phyloP scores from a whole-genome alignment of 2,113 vertebrate species.

The Phaethon lepturus region DNA sequence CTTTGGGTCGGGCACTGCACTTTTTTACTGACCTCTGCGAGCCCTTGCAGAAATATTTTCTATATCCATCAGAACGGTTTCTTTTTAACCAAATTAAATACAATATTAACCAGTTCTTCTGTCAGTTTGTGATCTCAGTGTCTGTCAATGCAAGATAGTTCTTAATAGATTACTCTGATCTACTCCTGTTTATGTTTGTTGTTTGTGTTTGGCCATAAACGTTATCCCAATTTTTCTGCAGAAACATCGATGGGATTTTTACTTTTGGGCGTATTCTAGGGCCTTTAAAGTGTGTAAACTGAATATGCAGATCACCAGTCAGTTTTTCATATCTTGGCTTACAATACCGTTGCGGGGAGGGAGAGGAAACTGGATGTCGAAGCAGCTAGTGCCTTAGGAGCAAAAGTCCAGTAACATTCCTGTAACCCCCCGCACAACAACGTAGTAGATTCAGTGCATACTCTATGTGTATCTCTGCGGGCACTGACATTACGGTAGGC shows the following conservation, averaged over 20 bases:
- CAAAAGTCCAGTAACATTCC: neutral
- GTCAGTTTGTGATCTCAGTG: accelerated
- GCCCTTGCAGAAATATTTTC: neutral
- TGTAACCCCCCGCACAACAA: neutral
- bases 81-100: neutral
- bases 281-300: neutral
- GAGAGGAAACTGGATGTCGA: no score
- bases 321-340: neutral
- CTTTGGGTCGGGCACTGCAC: neutral
- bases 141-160: neutral
- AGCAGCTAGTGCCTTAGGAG: neutral
- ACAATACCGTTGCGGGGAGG: accelerated
- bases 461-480: neutral
- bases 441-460: accelerated
- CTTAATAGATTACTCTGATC: neutral
- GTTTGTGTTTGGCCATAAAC: neutral
- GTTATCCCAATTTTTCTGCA: neutral
- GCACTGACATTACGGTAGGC: accelerated
- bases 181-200: accelerated
- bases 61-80: neutral
- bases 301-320: neutral
- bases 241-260: neutral
- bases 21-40: neutral
- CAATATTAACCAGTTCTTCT: neutral
- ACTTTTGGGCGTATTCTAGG: neutral